Conservation (phyloP, 2,113 vertebrate genomes). For the Pteronura brasiliensis region DNA sequence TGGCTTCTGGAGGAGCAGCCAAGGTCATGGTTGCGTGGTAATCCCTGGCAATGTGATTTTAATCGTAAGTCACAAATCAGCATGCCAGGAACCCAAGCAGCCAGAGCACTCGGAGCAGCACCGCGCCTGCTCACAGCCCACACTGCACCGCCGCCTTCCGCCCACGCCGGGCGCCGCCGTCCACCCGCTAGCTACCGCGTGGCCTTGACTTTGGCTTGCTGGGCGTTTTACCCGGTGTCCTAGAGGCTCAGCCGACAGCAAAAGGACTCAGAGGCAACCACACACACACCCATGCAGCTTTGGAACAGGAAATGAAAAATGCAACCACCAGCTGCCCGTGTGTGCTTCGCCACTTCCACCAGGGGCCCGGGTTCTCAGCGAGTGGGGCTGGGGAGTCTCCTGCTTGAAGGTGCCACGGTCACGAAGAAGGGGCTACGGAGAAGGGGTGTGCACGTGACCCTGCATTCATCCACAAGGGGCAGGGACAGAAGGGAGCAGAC, state of each 20-base stretch:
- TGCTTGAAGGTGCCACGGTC: background rate
- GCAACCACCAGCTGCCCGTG: no score
- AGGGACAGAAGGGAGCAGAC: background rate
- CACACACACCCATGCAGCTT: background rate
- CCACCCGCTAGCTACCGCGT: background rate
- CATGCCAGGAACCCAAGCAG: slow-evolving; percentile 99
- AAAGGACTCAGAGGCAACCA: background rate
- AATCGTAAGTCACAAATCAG: slow-evolving; percentile 99
- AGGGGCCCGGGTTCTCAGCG: background rate
- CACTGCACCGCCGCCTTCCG: background rate
- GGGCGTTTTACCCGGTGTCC: background rate
- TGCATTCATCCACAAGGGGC: background rate
- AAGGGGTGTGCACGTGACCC: background rate
- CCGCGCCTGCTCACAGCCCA: background rate
- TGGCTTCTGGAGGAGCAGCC: slow-evolving; percentile 87
- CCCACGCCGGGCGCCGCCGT: background rate
- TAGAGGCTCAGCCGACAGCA: background rate
- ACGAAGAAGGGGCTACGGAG: rapidly evolving
- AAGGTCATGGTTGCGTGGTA: slow-evolving; percentile 95
- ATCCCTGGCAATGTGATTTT: slow-evolving; percentile 99
- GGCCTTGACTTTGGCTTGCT: background rate
- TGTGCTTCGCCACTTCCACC: no score
- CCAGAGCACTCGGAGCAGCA: slow-evolving; percentile 82
- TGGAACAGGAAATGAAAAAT: background rate
- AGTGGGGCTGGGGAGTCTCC: background rate